phyloP scores from a whole-genome alignment of 1,140 invertebrate genomes.

The Drosophila truncata region DNA sequence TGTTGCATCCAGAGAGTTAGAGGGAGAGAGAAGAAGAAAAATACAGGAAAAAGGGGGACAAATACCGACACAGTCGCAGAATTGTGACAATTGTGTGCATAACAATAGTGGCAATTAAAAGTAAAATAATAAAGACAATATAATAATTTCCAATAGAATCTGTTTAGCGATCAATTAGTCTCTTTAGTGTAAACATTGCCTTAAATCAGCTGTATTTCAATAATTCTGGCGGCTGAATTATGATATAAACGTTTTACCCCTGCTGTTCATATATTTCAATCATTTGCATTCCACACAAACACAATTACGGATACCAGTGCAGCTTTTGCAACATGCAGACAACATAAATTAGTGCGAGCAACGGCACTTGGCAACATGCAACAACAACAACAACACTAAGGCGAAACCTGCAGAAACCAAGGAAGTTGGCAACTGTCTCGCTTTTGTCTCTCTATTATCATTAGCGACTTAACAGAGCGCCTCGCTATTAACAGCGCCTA shows the following conservation, averaged over 20 bases:
- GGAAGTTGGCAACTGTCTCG: slow-evolving; percentile 54
- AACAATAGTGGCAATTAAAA: not conserved
- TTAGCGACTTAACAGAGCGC: slow-evolving; percentile 43
- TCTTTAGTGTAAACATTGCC: too few species aligned
- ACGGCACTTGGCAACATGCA: slow-evolving; percentile 70
- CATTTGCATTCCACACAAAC: slow-evolving; percentile 61
- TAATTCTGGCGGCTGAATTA: not conserved
- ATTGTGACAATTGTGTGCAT: not conserved
- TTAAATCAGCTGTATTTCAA: not conserved
- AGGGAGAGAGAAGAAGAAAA: not conserved
- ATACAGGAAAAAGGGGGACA: slow-evolving; percentile 50
- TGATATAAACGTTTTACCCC: not conserved
- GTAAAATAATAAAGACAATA: not conserved
- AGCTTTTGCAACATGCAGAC: slow-evolving; percentile 48
- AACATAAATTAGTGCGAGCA: slow-evolving; percentile 69
- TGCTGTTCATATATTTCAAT: slow-evolving; percentile 58
- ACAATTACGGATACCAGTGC: slow-evolving; percentile 16
- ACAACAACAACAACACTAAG: slow-evolving; percentile 23
- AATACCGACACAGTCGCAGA: slow-evolving; percentile 23
- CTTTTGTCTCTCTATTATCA: slow-evolving; percentile 44
- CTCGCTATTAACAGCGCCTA: slow-evolving; percentile 40
- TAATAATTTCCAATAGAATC: not conserved
- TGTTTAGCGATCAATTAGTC: not conserved
- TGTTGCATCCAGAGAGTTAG: slow-evolving; percentile 55
- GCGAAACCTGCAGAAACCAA: slow-evolving; percentile 17